A percentile compares a stretch with the other conserved stretches of the same genome.
Evolutionary conservation across 2,888 invertebrate genomes (phyloP).

Genomic region (Drosophila histrio): DNA sequence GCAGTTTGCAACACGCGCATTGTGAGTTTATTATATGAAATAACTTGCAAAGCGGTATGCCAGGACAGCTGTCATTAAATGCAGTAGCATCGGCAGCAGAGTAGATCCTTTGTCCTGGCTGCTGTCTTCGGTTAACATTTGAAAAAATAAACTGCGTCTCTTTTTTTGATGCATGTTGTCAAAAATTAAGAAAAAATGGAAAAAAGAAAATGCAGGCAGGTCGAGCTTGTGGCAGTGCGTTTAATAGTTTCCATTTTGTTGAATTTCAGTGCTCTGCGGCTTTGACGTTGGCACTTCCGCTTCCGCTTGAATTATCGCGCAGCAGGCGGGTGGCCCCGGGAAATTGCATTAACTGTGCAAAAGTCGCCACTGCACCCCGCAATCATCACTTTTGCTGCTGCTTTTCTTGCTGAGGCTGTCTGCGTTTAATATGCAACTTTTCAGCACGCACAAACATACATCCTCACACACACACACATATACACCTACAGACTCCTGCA

Average conservation of each 20-base stretch:
- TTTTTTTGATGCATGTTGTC: conserved; percentile 59
- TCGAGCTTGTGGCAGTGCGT: conserved; percentile 64
- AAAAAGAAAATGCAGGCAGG: conserved; percentile 17
- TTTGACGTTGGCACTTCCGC: conserved; percentile 78
- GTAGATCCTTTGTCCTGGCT: conserved; percentile 2
- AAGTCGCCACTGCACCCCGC: conserved; percentile 48
- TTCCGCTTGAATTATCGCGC: conserved; percentile 79
- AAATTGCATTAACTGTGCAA: conserved; percentile 78
- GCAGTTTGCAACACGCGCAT: conserved; percentile 50
- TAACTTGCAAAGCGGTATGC: conserved; percentile 70
- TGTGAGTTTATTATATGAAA: conserved; percentile 75
- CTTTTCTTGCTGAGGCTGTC: conserved; percentile 49
- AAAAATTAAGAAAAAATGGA: conserved; percentile 42
- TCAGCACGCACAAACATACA: conserved; percentile 44
- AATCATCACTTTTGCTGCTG: conserved; percentile 12
- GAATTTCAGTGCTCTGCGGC: conserved; percentile 58
- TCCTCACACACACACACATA: conserved; percentile 20
- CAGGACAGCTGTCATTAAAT: conserved; percentile 71
- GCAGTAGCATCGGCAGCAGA: conserved; percentile 44
- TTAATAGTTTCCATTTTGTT: conserved; percentile 79
- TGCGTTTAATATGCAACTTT: conserved; percentile 80
- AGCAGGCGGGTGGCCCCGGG: conserved; percentile 61
- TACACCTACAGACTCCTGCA: conserved; percentile 5
- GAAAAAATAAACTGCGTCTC: conserved; percentile 68
- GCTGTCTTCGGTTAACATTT: conserved; percentile 55